Evolutionary conservation across 92 coral and sea anemone genomes (phyloP).

Genomic region (Pocillopora meandrina): DNA sequence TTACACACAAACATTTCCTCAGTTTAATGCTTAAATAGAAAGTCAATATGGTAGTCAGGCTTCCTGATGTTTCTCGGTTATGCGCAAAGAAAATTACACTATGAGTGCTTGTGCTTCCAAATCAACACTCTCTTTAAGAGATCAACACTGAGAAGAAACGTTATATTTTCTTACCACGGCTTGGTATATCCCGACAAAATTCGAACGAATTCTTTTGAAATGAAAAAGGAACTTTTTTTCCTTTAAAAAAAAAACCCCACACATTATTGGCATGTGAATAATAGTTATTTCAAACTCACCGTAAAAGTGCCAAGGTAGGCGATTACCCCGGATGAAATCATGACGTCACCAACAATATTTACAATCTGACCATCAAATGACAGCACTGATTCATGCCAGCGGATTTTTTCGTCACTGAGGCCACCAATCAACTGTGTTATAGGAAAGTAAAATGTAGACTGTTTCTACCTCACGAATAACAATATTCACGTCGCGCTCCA

Average conservation of each 20-base stretch:
- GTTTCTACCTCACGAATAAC: background rate
- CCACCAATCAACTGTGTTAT: constrained; percentile 89
- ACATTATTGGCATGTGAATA: background rate
- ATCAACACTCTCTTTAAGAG: no score
- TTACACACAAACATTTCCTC: no score
- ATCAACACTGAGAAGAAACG: no score
- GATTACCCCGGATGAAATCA: constrained; percentile 96
- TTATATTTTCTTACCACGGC: no score
- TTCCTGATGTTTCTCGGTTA: no score
- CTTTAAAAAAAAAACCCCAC: background rate
- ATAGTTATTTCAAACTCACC: constrained; percentile 50
- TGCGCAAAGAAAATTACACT: no score
- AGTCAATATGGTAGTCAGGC: no score
- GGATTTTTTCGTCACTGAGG: constrained; percentile 92
- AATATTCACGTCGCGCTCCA: background rate
- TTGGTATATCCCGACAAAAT: no score
- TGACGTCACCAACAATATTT: constrained; percentile 96
- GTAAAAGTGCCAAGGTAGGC: constrained; percentile 98
- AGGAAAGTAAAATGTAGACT: background rate
- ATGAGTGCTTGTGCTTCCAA: no score
- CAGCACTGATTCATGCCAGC: constrained; percentile 97
- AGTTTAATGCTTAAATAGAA: no score
- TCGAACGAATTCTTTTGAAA: background rate
- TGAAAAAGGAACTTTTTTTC: background rate
- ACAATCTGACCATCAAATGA: constrained; percentile 94